phyloP scores from a whole-genome alignment of 2,113 vertebrate species.

The Pithys albifrons region DNA sequence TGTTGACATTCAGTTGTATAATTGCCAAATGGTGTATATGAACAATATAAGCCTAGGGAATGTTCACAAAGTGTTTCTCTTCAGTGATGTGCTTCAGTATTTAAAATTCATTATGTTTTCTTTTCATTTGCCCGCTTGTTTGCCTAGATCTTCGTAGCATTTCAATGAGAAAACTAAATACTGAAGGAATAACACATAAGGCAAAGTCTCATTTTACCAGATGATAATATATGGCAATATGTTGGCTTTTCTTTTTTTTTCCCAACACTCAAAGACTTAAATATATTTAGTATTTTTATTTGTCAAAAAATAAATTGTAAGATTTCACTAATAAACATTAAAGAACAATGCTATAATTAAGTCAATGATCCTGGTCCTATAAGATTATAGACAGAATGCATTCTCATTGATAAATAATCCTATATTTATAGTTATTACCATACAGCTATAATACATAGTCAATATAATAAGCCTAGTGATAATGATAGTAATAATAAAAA shows the following conservation, averaged over 20 bases:
- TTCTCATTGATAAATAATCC: neutral
- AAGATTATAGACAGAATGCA: neutral
- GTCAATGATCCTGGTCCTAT: neutral
- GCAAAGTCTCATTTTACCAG: neutral
- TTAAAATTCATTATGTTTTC: neutral
- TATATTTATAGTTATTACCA: neutral
- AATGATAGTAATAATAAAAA: neutral
- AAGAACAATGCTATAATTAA: neutral
- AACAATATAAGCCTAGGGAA: neutral
- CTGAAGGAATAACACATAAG: neutral
- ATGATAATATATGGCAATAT: neutral
- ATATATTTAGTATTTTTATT: neutral
- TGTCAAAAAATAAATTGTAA: neutral
- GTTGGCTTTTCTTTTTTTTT: rapidly evolving
- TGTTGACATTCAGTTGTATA: neutral
- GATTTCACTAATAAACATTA: neutral
- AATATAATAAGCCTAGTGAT: neutral
- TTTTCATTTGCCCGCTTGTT: neutral
- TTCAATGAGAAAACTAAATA: neutral
- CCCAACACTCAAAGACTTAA: neutral
- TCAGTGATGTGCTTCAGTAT: neutral
- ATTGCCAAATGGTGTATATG: neutral
- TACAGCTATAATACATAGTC: rapidly evolving
- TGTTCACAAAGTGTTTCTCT: neutral
- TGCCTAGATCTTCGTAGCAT: neutral